Evolutionary conservation across 2,797 vertebrate species (phyloP).

Genomic region (Meda fulgida): DNA sequence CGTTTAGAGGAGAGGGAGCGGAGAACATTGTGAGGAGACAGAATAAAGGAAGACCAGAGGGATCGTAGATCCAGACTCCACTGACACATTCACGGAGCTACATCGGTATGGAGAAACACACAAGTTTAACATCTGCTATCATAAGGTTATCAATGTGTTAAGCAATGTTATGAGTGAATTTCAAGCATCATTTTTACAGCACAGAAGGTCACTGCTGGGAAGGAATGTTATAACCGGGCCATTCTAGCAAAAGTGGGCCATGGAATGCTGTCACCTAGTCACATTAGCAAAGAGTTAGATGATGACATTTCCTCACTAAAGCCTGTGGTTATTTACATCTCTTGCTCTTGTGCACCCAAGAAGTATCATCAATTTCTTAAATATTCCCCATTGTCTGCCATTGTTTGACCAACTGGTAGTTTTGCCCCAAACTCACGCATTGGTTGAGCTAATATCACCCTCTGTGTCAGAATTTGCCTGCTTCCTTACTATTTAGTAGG

Average conservation of each 20-base stretch:
- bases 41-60: constrained; percentile 27
- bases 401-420: neutral
- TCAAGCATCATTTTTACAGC: constrained; percentile 16
- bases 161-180: constrained; percentile 5
- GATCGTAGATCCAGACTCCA: constrained; percentile 14
- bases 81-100: neutral
- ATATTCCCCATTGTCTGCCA: neutral
- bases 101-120: constrained; percentile 11
- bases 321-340: neutral
- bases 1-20: constrained; percentile 23
- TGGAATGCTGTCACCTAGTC: neutral
- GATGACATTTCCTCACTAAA: neutral
- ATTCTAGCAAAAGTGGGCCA: neutral
- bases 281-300: neutral
- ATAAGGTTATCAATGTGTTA: constrained; percentile 7
- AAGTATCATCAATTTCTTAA: neutral
- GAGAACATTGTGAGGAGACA: constrained; percentile 14
- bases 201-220: neutral
- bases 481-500: neutral
- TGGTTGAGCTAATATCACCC: neutral
- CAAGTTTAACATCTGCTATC: constrained; percentile 22
- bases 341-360: neutral
- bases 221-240: neutral
- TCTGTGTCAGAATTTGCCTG: neutral
- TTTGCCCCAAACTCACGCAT: neutral